Base-by-base conservation (phyloP, 2,888 invertebrate genomes). In the Antheraea yamamai region DNA sequence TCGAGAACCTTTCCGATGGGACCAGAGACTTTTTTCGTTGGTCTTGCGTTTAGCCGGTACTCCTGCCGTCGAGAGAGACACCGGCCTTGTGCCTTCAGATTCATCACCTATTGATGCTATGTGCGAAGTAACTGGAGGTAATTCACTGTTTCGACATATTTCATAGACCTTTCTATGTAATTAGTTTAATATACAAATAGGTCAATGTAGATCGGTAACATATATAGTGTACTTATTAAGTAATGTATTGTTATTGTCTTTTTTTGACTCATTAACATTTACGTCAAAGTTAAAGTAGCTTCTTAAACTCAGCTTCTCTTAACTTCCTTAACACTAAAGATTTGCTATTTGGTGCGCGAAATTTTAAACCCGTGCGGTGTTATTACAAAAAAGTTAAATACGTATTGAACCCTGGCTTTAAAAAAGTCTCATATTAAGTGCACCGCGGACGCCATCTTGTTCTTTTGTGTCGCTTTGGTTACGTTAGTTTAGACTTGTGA, bases 1-100 rank as follows among this genome's bases (percentile, higher is more conserved):
- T 4, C 96, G 98, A 84, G 99, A 99, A 91, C 99, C 99, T n/a
- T 99, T 99, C 91, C 96, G 99, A 80, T 99, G 99, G 99, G 99
- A 99, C 95, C 99, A 99, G 94, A 96, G 99, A 82, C 95, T 99
- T 78, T 99, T 99, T 95, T 98, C 99, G 4, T 94, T 99, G 84
- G 99, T 99, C 72, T 95, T 99, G 75, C 95, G 99, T 78, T 95
- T 99, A 88, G 97, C 99, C 66, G 99, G 99, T 7, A 98, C 98
- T 71, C 99, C 98, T 4, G 97, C 98, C 3, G 96, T 97, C 73
- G 98, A 98, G 85, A 95, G 98, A 80, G 98, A 98, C 85, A 97
- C 97, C 7, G 98, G 98, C 10, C 95, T 98, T 76, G 99, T 99
- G 58, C 98, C 99, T 16, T 98, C 98, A 75, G 99, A 99, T 88